Percentiles rank a stretch among this genome's conserved stretches.
Evolutionary conservation across 2,113 vertebrate species (phyloP).

Genomic region (Herpetotheres cachinnans): DNA sequence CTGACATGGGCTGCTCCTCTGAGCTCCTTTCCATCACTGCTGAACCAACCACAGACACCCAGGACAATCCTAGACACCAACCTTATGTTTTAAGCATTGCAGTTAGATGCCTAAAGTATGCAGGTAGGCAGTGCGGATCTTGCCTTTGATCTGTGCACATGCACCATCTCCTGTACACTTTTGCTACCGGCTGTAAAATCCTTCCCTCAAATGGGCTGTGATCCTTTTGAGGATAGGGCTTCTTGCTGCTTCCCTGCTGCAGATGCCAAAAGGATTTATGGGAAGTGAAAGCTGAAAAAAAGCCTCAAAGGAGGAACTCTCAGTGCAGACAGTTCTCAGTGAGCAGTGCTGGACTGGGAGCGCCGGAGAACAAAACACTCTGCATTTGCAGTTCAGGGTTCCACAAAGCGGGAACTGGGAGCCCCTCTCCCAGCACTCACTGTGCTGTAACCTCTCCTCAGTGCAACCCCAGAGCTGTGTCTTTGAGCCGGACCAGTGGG

Average conservation of each 20-base stretch:
- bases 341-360: not conserved
- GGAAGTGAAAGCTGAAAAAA: not conserved
- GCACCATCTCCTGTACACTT: not conserved
- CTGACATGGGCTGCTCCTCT: not conserved
- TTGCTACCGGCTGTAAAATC: not conserved
- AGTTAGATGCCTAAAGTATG: not conserved
- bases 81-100: not conserved
- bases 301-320: not conserved
- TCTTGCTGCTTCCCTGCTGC: not conserved
- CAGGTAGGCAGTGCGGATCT: not conserved
- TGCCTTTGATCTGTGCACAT: not conserved
- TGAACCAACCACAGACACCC: not conserved
- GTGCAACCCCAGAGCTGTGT: not conserved
- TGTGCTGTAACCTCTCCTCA: fast-evolving
- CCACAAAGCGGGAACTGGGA: fast-evolving
- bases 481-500: not conserved
- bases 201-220: not conserved
- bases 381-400: not conserved
- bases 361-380: not conserved
- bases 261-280: not conserved
- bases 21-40: not conserved
- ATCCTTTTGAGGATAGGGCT: not conserved
- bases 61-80: not conserved
- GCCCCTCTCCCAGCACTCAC: not conserved
- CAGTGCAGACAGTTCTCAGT: not conserved